Base-by-base conservation (phyloP, 2,888 invertebrate genomes). In the Lepidochrysops patricia region DNA sequence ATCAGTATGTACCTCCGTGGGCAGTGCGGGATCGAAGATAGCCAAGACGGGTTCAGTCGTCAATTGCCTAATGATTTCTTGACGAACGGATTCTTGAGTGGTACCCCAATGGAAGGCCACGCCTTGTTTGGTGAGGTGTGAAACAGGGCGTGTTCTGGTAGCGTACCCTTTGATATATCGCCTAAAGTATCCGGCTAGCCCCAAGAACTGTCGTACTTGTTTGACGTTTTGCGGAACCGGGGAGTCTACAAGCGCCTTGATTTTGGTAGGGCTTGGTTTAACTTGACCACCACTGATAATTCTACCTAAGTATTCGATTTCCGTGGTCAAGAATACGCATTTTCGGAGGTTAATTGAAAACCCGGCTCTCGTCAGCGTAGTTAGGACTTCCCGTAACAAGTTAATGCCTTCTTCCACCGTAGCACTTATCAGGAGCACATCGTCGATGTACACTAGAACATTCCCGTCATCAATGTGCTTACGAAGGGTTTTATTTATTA, bases 271-370 rank as follows among this genome's bases (percentile, higher is more conserved):
- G 6, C 62, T 64, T 57, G 65, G 66, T 35, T 58, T 62, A 15
- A 67, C 65, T 61, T 67, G 63, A 64, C 65, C 61, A 1, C 61
- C 5, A 25, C 63, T 58, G 9, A 66, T 58, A 0, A 62, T 23
- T 0, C 67, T 13, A 0, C 67, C 66, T 49, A 69, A 58, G 26
- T 67, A 69, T 19, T 69, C 66, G 0, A 69, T 56, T 35, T 66
- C 64, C 0, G 58, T 58, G 0, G 34, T 34, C 4, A 69, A 34
- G 43, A 68, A 69, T 0, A 63, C 43, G 19, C 69, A 67, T 27
- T 67, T 68, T 5, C 43, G 50, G 0, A 68, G 13, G 9, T 67
- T 67, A 0, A 68, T 60, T 0, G 64, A 68, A 60, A 68, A 67
- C 0, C 68, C 67, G 0, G 68, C 65, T 0, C 32, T 6, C 2